phyloP scores from a whole-genome alignment of 2,113 vertebrate species.

The Neopipo cinnamomea region DNA sequence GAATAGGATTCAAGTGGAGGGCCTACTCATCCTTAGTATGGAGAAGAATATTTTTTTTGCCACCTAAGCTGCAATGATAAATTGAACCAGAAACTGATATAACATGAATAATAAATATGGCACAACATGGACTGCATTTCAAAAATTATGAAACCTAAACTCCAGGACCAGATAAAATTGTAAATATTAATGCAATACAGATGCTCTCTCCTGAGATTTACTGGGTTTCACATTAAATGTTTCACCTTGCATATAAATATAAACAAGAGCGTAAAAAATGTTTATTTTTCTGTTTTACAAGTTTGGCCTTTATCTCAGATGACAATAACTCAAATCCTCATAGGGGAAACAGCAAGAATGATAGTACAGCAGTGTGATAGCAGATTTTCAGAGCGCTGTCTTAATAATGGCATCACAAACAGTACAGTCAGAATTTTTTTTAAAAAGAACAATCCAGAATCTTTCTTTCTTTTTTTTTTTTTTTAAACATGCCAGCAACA shows the following conservation, averaged over 20 bases:
- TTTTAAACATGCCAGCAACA: not conserved
- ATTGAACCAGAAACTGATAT: not conserved
- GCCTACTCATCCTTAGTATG: not conserved
- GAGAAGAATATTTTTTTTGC: not conserved
- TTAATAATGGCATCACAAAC: not conserved
- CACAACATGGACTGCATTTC: not conserved
- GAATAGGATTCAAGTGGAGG: not conserved
- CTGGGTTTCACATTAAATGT: not conserved
- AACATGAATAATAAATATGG: conserved; percentile 24
- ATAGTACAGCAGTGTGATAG: not conserved
- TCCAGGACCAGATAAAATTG: not conserved
- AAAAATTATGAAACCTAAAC: not conserved
- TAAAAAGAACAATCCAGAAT: not conserved
- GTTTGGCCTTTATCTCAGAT: not conserved
- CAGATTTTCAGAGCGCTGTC: not conserved
- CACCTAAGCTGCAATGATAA: conserved; percentile 6
- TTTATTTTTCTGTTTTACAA: not conserved
- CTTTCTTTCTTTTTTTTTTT: not conserved
- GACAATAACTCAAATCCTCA: not conserved
- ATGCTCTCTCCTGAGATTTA: not conserved
- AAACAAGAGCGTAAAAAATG: not conserved
- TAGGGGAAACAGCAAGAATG: not conserved
- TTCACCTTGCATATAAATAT: not conserved
- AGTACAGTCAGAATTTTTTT: not conserved
- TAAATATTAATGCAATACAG: conserved; percentile 14